These are phyloP conservation scores for Galaxias olidus DNA, from an alignment of 2,797 vertebrate genomes.

Conservation along the genomic window DNA sequence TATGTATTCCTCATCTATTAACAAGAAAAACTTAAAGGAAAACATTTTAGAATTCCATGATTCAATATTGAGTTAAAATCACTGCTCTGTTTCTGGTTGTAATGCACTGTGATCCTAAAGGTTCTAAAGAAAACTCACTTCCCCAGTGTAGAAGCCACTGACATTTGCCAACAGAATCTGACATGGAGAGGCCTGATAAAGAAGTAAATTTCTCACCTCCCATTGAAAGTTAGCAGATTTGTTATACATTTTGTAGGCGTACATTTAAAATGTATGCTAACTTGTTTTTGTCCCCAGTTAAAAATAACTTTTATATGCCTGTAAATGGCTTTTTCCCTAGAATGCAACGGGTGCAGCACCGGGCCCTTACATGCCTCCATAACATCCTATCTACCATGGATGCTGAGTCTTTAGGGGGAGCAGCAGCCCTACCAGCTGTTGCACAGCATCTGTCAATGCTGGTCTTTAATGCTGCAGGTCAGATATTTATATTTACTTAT, in stretches of 20 bases:
- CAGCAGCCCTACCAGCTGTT: conserved; percentile 81
- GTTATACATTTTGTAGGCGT: too few relatives aligned
- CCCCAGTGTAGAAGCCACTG: conserved; percentile 78
- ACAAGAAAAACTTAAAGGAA: too few relatives aligned
- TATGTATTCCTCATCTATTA: too few relatives aligned
- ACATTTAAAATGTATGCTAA: too few relatives aligned
- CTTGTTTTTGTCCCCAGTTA: background rate
- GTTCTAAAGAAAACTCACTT: conserved; percentile 92
- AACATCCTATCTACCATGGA: conserved; percentile 90
- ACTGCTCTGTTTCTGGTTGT: background rate
- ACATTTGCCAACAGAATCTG: conserved; percentile 78
- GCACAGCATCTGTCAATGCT: conserved; percentile 87
- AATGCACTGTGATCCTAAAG: conserved; percentile 63
- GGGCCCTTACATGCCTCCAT: conserved; percentile 91
- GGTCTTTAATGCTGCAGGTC: conserved; percentile 84
- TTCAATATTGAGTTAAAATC: too few relatives aligned
- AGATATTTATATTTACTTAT: too few relatives aligned
- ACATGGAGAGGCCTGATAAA: conserved; percentile 88
- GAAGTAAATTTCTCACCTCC: conserved; percentile 78
- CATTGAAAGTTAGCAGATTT: background rate
- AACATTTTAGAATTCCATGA: too few relatives aligned
- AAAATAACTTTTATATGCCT: background rate
- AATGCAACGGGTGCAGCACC: conserved; percentile 85
- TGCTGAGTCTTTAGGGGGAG: conserved; percentile 85
- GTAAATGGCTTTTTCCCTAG: conserved; percentile 57